Evolutionary conservation across 2,797 vertebrate genomes (phyloP), one percentile per base, ranked within the genome.

Genomic region (Moxostoma hubbsi): DNA sequence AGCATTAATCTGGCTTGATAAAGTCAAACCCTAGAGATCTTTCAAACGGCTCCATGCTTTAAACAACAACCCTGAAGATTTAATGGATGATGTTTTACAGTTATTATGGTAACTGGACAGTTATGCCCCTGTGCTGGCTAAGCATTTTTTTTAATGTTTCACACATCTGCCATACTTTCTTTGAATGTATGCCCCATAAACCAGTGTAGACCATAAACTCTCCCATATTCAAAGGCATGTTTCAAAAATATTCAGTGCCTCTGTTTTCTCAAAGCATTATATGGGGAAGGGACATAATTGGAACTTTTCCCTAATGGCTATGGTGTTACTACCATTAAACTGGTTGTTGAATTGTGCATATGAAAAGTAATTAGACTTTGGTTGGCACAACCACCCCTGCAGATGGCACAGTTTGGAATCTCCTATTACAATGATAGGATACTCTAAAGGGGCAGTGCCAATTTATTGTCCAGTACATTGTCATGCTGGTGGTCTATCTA

Each of bases 321-420:
- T 80, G 67, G 71, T 81, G 84, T 86, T 75, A 68, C 73, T 58
- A 24, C 47, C 66, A 81, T 85, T 82, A 73, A 86, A 76, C 65
- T 83, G 69, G 76, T 80, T 65, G 84, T 51, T 80, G 79, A 82
- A 86, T 84, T 10, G 77, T 81, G 72, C 57, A 82, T 68, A 80
- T 74, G 73, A 68, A 67, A 58, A 86, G 81, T 58, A 59, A 70
- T 61, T 81, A 54, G 11, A 59, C 62, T 79, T 81, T 66, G 79
- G 7, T 74, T 87, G 85, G 87, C 83, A 71, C 9, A 8, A 65
- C 53, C 62, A 43, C 55, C 62, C 72, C 72, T 7, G 49, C 82
- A 82, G 84, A 88, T 77, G 81, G 65, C 81, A 86, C 57, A 66
- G 74, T 55, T 79, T 63, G 62, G 68, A 70, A 72, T 68, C 51